Conservation (phyloP, 2,113 vertebrate genomes). For the Thamnophis sirtalis region DNA sequence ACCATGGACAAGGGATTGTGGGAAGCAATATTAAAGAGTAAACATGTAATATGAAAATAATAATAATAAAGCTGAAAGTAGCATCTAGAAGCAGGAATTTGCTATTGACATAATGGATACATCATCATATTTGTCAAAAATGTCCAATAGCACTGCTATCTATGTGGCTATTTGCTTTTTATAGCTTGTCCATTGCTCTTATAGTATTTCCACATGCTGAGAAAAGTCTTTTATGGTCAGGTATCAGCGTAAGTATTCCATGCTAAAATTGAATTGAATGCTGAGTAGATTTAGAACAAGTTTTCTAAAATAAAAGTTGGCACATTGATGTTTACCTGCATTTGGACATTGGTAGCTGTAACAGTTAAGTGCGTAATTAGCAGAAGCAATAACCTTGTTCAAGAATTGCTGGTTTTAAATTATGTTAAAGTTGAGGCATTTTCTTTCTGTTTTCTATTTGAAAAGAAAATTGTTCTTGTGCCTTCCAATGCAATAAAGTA, state of each 20-base stretch:
- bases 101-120: not conserved
- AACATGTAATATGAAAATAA: not conserved
- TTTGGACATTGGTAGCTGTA: not conserved
- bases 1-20: not conserved
- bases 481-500: not conserved
- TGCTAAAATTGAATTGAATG: not conserved
- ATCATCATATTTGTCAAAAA: not conserved
- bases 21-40: not conserved
- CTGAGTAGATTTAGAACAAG: not conserved
- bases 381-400: not conserved
- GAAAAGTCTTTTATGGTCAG: not conserved
- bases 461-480: constrained; percentile 12
- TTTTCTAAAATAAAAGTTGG: not conserved
- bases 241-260: not conserved
- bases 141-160: not conserved
- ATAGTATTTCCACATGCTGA: not conserved
- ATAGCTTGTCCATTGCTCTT: not conserved
- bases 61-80: not conserved
- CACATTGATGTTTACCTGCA: not conserved
- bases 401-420: constrained; percentile 8
- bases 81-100: not conserved
- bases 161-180: not conserved
- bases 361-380: not conserved
- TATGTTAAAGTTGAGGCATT: not conserved
- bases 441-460: not conserved